Base-by-base conservation (phyloP, 2,888 invertebrate species). In the Tiliacea aurago region DNA sequence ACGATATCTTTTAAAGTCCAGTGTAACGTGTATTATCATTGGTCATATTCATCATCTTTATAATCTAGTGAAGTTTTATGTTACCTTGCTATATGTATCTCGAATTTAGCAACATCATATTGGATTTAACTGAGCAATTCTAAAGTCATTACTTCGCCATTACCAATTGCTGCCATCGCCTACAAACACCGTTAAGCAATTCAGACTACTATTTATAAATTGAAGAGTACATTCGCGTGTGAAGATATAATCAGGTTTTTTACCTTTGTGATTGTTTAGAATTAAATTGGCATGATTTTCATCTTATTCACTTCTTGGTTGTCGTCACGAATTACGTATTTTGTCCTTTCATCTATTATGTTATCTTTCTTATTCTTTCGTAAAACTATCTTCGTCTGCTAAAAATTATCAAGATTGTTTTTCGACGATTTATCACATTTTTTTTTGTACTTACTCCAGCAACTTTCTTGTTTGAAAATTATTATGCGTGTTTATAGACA, bases 101-200 rank as follows among this genome's bases (percentile, higher is more conserved):
- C 58, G n/a, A 55, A 47, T 83, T 69, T 28, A 64, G 67, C 62
- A 70, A 80, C 59, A 53, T 28, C 67, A 58, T 66, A 58, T 73
- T 51, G 58, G 68, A 83, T 79, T 65, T 62, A 75, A 70, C 64
- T 68, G 69, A 62, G 74, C 75, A 76, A 70, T 76, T 76, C 61
- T 56, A 51, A 53, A 85, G 67, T 72, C 67, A 85, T 85, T 76
- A 82, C 62, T 61, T 55, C n/a, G 65, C 53, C 73, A 85, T 76
- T 83, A 80, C 80, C 80, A 75, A 85, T 84, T 75, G 80, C 68
- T 28, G 2, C 47, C 72, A 72, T 69, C 74, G 74, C 70, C 83
- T 74, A 71, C 77, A 45, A 63, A 62, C 51, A 70, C 79, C 73
- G 72, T 85, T 83, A 84, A 80, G 70, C 73, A 77, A 80, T 77